A percentile compares a stretch with the other conserved stretches of the same genome.
phyloP scores from a whole-genome alignment of 2,797 vertebrate genomes.

The Chelmon rostratus region DNA sequence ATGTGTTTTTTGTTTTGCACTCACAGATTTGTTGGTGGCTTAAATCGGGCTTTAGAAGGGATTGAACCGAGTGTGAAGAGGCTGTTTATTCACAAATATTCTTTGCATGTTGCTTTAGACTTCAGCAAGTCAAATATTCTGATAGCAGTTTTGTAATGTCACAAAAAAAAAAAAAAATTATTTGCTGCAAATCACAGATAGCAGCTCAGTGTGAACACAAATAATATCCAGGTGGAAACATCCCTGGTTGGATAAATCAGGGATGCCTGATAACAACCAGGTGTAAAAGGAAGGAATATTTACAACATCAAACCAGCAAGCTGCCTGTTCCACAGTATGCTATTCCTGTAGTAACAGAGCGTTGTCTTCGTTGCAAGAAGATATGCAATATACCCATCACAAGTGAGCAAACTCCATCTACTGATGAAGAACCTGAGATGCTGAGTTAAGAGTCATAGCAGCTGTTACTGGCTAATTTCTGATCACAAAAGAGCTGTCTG shows the following conservation, averaged over 20 bases:
- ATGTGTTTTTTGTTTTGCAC: constrained; percentile 15
- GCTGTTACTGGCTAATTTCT: neutral
- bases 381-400: neutral
- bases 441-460: neutral
- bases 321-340: neutral
- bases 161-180: constrained; percentile 5
- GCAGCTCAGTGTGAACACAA: constrained; percentile 1
- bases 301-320: constrained; percentile 10
- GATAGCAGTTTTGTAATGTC: constrained; percentile 13
- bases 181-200: constrained; percentile 33
- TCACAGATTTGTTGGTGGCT: constrained; percentile 25
- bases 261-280: neutral
- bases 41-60: constrained; percentile 30
- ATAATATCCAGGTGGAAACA: constrained; percentile 24
- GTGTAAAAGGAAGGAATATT: constrained; percentile 23
- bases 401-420: neutral
- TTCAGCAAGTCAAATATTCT: constrained; percentile 29
- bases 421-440: neutral
- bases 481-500: neutral
- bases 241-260: constrained; percentile 6
- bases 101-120: constrained; percentile 12
- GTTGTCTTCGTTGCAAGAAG: neutral
- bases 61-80: constrained; percentile 31
- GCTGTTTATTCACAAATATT: constrained; percentile 18
- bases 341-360: neutral